A percentile compares a stretch with the other conserved stretches of the same genome.
Evolutionary conservation across 2,797 vertebrate genomes (phyloP).

Genomic region (Leptodactylus fallax): DNA sequence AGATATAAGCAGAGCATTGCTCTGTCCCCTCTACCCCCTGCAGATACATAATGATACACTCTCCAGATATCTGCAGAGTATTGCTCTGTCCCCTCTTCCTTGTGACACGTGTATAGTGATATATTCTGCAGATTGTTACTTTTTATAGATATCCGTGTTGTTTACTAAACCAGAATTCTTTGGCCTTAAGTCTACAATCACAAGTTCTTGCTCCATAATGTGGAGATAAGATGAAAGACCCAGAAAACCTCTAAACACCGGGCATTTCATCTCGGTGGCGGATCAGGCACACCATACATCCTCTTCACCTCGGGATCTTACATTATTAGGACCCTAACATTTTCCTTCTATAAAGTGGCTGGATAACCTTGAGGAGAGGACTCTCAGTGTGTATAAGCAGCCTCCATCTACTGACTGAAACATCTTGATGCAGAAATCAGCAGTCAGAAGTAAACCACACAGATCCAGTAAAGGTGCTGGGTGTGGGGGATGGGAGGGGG

Average conservation of each 20-base stretch:
- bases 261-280: neutral
- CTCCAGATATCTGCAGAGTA: neutral
- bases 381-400: neutral
- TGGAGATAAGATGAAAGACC: neutral
- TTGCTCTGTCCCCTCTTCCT: neutral
- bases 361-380: conserved; percentile 17
- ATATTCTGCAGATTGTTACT: neutral
- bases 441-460: conserved; percentile 19
- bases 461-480: neutral
- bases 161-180: neutral
- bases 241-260: neutral
- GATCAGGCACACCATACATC: neutral
- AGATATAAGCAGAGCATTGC: too few species aligned
- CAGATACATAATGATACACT: too few species aligned
- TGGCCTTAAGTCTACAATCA: neutral
- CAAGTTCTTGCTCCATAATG: neutral
- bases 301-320: neutral
- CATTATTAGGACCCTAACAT: neutral
- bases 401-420: neutral
- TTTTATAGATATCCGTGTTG: neutral
- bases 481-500: neutral
- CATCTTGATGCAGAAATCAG: conserved; percentile 31
- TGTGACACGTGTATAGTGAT: neutral
- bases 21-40: too few species aligned
- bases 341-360: neutral